Conservation (phyloP, 2,113 vertebrate genomes). For the Pavo muticus region DNA sequence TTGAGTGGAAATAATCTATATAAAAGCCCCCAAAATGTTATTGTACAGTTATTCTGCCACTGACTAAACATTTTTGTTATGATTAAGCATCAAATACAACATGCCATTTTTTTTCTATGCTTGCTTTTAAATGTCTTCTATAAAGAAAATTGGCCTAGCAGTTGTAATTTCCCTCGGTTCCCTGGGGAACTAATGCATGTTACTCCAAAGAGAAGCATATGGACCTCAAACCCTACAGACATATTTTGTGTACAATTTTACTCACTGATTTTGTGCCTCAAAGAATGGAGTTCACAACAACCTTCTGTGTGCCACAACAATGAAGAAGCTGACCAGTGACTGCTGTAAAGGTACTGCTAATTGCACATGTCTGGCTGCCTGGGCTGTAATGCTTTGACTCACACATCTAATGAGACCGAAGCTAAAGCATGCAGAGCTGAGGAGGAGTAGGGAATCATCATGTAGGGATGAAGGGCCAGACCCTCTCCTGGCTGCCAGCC, state of each 20-base stretch:
- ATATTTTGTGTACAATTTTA: slow-evolving; percentile 19
- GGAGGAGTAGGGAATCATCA: not conserved
- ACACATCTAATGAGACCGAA: not conserved
- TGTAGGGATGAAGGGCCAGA: not conserved
- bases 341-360: not conserved
- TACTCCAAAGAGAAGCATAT: not conserved
- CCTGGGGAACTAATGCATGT: not conserved
- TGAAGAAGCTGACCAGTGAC: not conserved
- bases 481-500: not conserved
- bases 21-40: not conserved
- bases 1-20: not conserved
- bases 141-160: not conserved
- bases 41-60: not conserved
- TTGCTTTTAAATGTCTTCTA: not conserved
- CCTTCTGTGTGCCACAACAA: not conserved
- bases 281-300: not conserved
- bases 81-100: not conserved
- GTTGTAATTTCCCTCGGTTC: slow-evolving; percentile 7
- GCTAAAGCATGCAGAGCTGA: not conserved
- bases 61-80: slow-evolving; percentile 17
- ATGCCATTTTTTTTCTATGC: not conserved
- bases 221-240: not conserved
- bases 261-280: slow-evolving; percentile 1
- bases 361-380: not conserved
- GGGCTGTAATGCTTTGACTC: not conserved